Evolutionary conservation across 1,140 invertebrate genomes (phyloP).

Genomic region (Hyposmocoma kahamanoa): DNA sequence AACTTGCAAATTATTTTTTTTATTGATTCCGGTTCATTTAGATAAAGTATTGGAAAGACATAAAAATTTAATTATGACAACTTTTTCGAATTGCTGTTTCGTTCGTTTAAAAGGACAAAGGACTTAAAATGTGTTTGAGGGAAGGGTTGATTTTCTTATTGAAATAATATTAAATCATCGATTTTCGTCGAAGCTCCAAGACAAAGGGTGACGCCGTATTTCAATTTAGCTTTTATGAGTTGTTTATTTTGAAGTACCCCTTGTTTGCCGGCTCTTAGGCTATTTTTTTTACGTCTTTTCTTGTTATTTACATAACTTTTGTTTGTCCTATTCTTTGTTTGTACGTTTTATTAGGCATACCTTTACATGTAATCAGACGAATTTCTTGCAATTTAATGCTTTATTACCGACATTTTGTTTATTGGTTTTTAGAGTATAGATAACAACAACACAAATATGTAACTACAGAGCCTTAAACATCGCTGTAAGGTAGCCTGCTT

Average conservation of each 20-base stretch:
- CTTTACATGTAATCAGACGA: too few species aligned
- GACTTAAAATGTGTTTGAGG: conserved; percentile 27
- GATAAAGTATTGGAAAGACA: conserved; percentile 31
- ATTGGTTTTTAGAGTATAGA: too few species aligned
- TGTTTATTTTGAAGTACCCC: conserved; percentile 24
- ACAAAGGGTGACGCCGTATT: conserved; percentile 39
- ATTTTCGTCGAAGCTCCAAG: conserved; percentile 29
- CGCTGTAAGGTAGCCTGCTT: too few species aligned
- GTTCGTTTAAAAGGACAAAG: conserved; percentile 41
- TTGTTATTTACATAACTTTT: neutral
- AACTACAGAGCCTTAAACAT: too few species aligned
- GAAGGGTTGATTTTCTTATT: conserved; percentile 45
- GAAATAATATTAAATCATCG: conserved; percentile 60
- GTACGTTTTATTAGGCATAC: too few species aligned
- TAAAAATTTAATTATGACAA: conserved; percentile 66
- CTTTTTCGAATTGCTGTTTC: conserved; percentile 19
- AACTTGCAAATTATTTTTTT: too few species aligned
- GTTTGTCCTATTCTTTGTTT: neutral
- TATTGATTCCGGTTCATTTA: conserved; percentile 24
- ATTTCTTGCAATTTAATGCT: too few species aligned
- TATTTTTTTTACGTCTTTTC: neutral
- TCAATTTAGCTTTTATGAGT: conserved; percentile 19
- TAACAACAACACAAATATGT: too few species aligned
- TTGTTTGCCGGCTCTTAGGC: conserved; percentile 23
- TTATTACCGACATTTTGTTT: too few species aligned